A percentile compares a stretch with the other conserved stretches of the same genome.
These are phyloP conservation scores for Neotoma lepida DNA, from an alignment of 2,113 vertebrate species.

Conservation along the genomic window DNA sequence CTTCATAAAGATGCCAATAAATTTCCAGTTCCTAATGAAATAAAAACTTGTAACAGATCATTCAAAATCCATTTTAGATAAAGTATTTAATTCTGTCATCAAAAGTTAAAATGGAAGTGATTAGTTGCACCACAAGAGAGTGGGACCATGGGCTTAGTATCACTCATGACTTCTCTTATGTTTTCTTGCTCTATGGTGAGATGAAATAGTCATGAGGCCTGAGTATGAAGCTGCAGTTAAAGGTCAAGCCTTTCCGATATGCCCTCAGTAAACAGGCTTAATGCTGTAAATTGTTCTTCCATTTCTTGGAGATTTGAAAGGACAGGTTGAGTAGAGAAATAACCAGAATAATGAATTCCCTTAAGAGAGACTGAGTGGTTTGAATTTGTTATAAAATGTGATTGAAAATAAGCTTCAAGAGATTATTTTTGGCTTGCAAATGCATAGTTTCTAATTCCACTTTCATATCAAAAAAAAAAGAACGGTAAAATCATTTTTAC, in stretches of 20 bases:
- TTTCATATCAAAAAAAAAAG: slow-evolving; percentile 40
- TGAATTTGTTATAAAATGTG: slow-evolving; percentile 68
- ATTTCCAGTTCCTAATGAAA: slow-evolving; percentile 63
- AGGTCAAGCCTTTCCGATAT: slow-evolving; percentile 38
- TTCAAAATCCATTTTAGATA: slow-evolving; percentile 55
- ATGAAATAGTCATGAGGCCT: slow-evolving; percentile 24
- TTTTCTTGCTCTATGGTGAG: slow-evolving; percentile 52
- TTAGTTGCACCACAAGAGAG: slow-evolving; percentile 70
- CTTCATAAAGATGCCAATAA: neutral
- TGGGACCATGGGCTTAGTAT: neutral
- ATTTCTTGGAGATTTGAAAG: slow-evolving; percentile 56
- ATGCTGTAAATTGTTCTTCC: slow-evolving; percentile 23
- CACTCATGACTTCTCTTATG: slow-evolving; percentile 25
- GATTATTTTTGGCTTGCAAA: slow-evolving; percentile 77
- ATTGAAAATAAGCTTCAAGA: slow-evolving; percentile 73
- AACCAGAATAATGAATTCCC: slow-evolving; percentile 50
- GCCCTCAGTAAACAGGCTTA: slow-evolving; percentile 38
- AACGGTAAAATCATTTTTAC: slow-evolving; percentile 49
- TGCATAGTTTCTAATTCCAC: slow-evolving; percentile 61
- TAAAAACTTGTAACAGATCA: neutral
- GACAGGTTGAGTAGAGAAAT: slow-evolving; percentile 20
- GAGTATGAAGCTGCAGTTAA: neutral
- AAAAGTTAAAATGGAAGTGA: slow-evolving; percentile 70
- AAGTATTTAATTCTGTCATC: slow-evolving; percentile 71
- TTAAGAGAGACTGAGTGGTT: slow-evolving; percentile 54